These are phyloP conservation scores for Urocitellus parryii DNA, from an alignment of 2,113 vertebrate species.

Conservation along the genomic window DNA sequence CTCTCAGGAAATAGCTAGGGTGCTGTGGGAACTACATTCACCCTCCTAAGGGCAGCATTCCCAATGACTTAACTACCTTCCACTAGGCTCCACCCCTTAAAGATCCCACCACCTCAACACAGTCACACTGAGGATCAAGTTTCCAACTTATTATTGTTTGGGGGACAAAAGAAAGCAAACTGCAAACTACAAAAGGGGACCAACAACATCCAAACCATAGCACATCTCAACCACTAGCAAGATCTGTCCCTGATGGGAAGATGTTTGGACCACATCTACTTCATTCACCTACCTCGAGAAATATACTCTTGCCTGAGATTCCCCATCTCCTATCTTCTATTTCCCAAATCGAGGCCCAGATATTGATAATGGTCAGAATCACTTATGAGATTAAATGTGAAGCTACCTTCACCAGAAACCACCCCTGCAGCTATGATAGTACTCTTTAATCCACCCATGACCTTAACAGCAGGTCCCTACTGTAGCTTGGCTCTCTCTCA, in stretches of 20 bases:
- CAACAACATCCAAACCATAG: not conserved
- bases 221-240: not conserved
- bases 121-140: not conserved
- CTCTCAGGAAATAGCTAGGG: not conserved
- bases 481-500: not conserved
- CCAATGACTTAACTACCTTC: not conserved
- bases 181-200: no score
- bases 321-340: not conserved
- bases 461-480: not conserved
- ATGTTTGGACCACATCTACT: not conserved
- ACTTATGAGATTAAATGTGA: not conserved
- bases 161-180: no score
- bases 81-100: not conserved
- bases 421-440: not conserved
- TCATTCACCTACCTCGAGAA: not conserved
- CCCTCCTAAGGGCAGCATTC: not conserved
- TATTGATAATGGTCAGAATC: not conserved
- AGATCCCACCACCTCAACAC: not conserved
- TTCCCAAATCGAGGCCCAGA: not conserved
- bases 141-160: not conserved
- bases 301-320: not conserved
- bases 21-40: not conserved
- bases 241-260: not conserved
- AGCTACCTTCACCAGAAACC: not conserved
- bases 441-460: not conserved